phyloP scores from a whole-genome alignment of 1,140 invertebrate species.

The Aphaenogaster ashmeadi region DNA sequence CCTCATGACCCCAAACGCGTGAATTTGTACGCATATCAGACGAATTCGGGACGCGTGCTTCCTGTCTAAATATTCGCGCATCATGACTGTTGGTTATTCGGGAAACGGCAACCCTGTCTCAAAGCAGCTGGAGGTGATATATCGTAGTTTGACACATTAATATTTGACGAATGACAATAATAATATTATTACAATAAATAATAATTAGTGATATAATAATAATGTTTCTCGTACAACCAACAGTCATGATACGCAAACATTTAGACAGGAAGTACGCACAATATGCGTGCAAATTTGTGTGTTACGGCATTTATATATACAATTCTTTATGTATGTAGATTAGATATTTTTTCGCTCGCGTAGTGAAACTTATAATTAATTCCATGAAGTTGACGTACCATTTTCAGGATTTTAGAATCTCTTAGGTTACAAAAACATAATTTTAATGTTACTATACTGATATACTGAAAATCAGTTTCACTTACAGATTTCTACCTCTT shows the following conservation, averaged over 20 bases:
- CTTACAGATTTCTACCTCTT: background rate
- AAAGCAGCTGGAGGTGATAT: slow-evolving; percentile 6
- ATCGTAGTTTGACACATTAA: background rate
- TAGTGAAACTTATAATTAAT: background rate
- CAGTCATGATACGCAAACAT: background rate
- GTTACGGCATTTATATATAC: background rate
- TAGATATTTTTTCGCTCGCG: background rate
- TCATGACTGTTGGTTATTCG: background rate
- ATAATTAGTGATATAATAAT: slow-evolving; percentile 18
- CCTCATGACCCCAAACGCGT: background rate
- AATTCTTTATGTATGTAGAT: background rate
- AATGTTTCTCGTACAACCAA: background rate
- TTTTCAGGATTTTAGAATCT: background rate
- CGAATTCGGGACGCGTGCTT: background rate
- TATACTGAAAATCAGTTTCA: background rate
- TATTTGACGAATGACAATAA: background rate
- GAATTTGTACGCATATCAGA: background rate
- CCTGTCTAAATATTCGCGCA: slow-evolving; percentile 16
- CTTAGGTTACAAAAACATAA: background rate
- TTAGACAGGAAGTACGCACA: background rate
- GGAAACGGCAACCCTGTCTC: background rate
- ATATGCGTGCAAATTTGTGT: background rate
- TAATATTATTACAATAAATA: slow-evolving; percentile 3
- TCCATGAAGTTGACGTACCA: background rate
- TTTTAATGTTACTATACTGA: background rate